These are phyloP conservation scores for Euwallacea fornicatus DNA, from an alignment of 1,140 invertebrate species.

Conservation along the genomic window DNA sequence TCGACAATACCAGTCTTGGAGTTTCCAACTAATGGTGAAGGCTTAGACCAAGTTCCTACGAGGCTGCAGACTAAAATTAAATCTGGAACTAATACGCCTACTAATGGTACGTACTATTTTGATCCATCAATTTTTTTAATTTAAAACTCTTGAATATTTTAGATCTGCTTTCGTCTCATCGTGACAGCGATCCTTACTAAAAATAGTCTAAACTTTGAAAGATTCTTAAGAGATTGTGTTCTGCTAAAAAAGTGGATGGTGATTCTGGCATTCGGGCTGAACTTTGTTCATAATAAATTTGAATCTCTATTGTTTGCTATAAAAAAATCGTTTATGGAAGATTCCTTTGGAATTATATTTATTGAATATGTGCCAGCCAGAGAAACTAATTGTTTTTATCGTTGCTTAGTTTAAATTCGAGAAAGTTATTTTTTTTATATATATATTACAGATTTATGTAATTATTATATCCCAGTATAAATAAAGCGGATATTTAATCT, in stretches of 20 bases:
- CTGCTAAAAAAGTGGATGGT: slow-evolving; percentile 5
- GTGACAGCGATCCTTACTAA: slow-evolving; percentile 30
- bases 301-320: neutral
- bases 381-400: no score
- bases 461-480: no score
- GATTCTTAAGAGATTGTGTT: slow-evolving; percentile 20
- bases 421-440: no score
- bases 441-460: no score
- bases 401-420: no score
- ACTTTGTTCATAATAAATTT: neutral
- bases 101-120: slow-evolving; percentile 42
- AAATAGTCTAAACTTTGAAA: slow-evolving; percentile 10
- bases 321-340: neutral
- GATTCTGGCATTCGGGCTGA: neutral
- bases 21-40: slow-evolving; percentile 41
- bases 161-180: slow-evolving; percentile 23
- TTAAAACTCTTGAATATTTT: slow-evolving; percentile 6
- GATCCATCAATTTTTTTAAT: neutral
- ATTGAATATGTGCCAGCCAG: no score
- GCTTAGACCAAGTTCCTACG: slow-evolving; percentile 52
- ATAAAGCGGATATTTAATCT: no score
- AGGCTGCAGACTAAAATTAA: slow-evolving; percentile 46
- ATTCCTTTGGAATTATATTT: no score
- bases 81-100: slow-evolving; percentile 46
- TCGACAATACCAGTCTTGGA: slow-evolving; percentile 38